Base-by-base conservation (phyloP, 2,888 invertebrate genomes). In the Ctenicera cuprea region DNA sequence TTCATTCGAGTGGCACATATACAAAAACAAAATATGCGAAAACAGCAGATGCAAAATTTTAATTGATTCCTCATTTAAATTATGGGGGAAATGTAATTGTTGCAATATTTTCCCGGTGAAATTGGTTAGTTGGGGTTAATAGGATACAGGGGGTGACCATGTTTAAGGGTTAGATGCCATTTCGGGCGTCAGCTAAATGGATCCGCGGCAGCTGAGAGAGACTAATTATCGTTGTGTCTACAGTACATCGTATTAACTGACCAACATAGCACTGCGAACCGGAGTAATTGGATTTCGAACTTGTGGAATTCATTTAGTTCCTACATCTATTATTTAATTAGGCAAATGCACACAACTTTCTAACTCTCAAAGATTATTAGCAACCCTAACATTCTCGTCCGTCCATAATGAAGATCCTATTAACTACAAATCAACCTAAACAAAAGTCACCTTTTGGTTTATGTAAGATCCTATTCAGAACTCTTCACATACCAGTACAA, bases 291-390 rank as follows among this genome's bases (percentile, higher is more conserved):
- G 73, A 79, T 79, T 78, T 62, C 71, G 70, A 76, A 79, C 78
- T 78, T 77, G 72, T 54, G 72, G 73, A 78, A 79, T 79, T 78
- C 77, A 79, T 77, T 79, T 75, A 77, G 75, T 77, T 77, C 74
- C 75, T 78, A 73, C 79, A 75, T 78, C 76, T 78, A 77, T 78
- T 76, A 79, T 78, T 76, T 77, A 74, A 79, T 79, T 76, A 69
- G 62, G 54, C 61, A 71, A 66, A 70, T 71, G 66, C 65, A 66
- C 52, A 57, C 22, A 65, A 69, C 73, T 69, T 67, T 63, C 66
- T 67, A 70, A 62, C 62, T 41, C 26, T n/a, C n/a, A 54, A 70
- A 70, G 70, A 70, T 70, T 70, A 70, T 70, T 62, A 62, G 52
- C 38, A 52, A 70, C 62, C 37, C 30, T 30, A 48, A 48, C 48